phyloP scores from a whole-genome alignment of 1,140 invertebrate genomes.

The Brachionus sp. region DNA sequence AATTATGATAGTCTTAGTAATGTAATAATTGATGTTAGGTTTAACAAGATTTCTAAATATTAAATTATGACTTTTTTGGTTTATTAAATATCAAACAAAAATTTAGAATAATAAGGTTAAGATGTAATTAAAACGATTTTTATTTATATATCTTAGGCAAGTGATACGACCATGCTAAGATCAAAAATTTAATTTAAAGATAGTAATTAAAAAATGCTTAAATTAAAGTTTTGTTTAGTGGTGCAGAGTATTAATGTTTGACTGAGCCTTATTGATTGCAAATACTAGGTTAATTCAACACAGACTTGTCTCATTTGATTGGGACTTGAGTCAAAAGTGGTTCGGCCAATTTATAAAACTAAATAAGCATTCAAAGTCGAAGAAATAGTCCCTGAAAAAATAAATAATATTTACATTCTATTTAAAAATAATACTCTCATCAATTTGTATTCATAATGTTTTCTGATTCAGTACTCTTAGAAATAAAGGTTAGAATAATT shows the following conservation, averaged over 20 bases:
- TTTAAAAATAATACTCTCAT: not conserved
- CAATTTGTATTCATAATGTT: constrained; percentile 11
- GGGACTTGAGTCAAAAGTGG: not conserved
- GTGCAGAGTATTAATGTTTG: constrained; percentile 1
- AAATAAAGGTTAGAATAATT: constrained; percentile 33
- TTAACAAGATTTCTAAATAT: not conserved
- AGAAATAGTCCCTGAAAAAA: not conserved
- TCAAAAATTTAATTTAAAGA: constrained; percentile 1
- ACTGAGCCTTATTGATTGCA: not conserved
- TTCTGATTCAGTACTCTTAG: not conserved
- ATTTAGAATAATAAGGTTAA: not conserved
- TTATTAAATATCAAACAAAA: not conserved
- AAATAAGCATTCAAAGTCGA: not conserved
- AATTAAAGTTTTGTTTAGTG: constrained; percentile 4
- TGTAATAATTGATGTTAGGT: not conserved
- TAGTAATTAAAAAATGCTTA: constrained; percentile 4
- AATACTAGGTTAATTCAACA: constrained; percentile 33
- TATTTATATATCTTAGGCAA: not conserved
- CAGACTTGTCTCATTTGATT: constrained; percentile 19
- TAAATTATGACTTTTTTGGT: not conserved
- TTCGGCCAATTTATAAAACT: not conserved
- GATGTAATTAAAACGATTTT: not conserved
- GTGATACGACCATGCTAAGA: not conserved
- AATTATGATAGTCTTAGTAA: not conserved
- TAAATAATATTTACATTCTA: not conserved